phyloP scores from a whole-genome alignment of 1,140 invertebrate species.

The Colletes latitarsis region DNA sequence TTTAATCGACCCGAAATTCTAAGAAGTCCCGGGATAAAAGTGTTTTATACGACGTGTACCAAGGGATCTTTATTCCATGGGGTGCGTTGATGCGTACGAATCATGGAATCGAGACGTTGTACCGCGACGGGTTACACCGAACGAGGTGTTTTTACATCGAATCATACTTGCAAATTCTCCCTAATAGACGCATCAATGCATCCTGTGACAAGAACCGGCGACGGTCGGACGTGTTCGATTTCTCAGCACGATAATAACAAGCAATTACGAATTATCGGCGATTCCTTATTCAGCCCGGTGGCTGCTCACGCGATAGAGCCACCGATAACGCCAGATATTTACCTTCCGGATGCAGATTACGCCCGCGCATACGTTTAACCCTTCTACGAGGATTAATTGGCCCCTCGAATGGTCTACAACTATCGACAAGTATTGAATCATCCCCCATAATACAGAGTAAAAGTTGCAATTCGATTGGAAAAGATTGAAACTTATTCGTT shows the following conservation, averaged over 20 bases:
- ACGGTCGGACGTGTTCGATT: constrained; percentile 62
- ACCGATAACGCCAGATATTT: constrained; percentile 67
- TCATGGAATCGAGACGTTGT: constrained; percentile 9
- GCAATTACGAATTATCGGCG: constrained; percentile 76
- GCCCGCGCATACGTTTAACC: constrained; percentile 21
- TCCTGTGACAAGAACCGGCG: constrained; percentile 69
- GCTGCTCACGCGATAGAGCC: constrained; percentile 60
- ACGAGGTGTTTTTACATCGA: constrained; percentile 60
- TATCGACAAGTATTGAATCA: too few relatives aligned
- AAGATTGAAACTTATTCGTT: too few relatives aligned
- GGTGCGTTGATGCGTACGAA: constrained; percentile 12
- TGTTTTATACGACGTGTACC: background rate
- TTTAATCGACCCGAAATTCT: too few relatives aligned
- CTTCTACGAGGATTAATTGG: constrained; percentile 24
- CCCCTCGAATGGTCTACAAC: background rate
- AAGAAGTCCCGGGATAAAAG: too few relatives aligned
- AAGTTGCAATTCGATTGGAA: too few relatives aligned
- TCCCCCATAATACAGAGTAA: too few relatives aligned
- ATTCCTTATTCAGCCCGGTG: constrained; percentile 61
- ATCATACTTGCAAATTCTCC: constrained; percentile 76
- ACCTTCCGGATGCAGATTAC: constrained; percentile 68
- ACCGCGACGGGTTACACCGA: constrained; percentile 32
- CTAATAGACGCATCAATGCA: constrained; percentile 76
- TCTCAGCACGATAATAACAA: constrained; percentile 66
- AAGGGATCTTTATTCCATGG: background rate